A percentile compares a stretch with the other conserved stretches of the same genome.
Evolutionary conservation across 1,140 invertebrate genomes (phyloP).

Genomic region (Stegodyphus mimosarum): DNA sequence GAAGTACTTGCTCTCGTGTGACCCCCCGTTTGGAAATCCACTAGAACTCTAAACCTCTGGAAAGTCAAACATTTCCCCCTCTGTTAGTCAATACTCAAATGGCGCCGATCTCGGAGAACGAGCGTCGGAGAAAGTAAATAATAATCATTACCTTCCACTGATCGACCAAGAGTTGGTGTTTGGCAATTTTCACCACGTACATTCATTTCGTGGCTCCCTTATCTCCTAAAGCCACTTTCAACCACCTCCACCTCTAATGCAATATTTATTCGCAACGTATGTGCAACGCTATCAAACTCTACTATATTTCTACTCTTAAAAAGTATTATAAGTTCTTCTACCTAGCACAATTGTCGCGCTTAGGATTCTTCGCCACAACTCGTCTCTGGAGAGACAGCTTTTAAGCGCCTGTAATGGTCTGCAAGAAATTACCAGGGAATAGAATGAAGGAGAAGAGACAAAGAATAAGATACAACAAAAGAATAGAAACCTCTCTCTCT

Average conservation of each 20-base stretch:
- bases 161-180: neutral
- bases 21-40: too few species aligned
- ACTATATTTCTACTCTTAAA: neutral
- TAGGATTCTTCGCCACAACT: neutral
- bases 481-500: constrained; percentile 1
- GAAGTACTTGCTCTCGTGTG: too few species aligned
- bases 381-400: neutral
- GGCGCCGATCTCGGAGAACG: neutral
- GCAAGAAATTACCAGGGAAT: constrained; percentile 18
- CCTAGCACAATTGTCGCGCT: neutral
- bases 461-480: constrained; percentile 23
- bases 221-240: neutral
- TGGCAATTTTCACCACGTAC: neutral
- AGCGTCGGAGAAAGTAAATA: neutral
- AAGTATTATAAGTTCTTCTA: neutral
- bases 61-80: too few species aligned
- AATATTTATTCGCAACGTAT: neutral
- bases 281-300: constrained; percentile 5
- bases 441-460: constrained; percentile 13
- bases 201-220: neutral
- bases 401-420: neutral
- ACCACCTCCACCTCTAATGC: neutral
- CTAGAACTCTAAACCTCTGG: too few species aligned
- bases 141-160: neutral
- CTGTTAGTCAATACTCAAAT: neutral